Conservation (phyloP, 1,140 invertebrate genomes). For the Parapsyche elsis region DNA sequence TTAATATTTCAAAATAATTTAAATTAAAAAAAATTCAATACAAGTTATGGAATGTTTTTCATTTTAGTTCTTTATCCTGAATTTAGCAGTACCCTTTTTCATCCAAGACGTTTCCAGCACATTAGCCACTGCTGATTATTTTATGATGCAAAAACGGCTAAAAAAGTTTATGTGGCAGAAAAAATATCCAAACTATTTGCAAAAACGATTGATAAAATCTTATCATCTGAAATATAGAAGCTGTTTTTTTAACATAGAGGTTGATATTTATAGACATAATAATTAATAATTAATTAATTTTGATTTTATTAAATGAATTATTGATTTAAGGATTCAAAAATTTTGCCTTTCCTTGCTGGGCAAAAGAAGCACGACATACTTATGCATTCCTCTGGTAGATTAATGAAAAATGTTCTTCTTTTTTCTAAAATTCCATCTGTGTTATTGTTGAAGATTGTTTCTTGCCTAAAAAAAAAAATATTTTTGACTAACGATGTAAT, state of each 20-base stretch:
- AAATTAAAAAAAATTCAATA: background rate
- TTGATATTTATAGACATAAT: background rate
- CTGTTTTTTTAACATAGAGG: background rate
- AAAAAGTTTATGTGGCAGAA: background rate
- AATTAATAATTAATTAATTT: background rate
- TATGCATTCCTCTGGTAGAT: background rate
- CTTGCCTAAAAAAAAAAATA: background rate
- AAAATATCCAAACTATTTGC: background rate
- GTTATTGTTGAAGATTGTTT: background rate
- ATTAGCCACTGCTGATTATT: no score
- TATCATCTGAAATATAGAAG: background rate
- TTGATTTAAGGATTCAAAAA: constrained; percentile 9
- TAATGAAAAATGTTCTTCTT: background rate
- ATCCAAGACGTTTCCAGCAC: no score
- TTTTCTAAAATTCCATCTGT: background rate
- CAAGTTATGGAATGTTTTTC: background rate
- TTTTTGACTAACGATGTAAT: background rate
- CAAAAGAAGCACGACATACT: background rate
- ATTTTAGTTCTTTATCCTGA: background rate
- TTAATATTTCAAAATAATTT: background rate
- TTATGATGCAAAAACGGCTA: background rate
- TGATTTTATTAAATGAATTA: background rate
- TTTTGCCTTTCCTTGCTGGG: background rate
- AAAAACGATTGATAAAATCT: background rate
- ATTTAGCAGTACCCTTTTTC: no score